phyloP scores from a whole-genome alignment of 2,797 vertebrate species.

The Oceanodroma leucorhoa region DNA sequence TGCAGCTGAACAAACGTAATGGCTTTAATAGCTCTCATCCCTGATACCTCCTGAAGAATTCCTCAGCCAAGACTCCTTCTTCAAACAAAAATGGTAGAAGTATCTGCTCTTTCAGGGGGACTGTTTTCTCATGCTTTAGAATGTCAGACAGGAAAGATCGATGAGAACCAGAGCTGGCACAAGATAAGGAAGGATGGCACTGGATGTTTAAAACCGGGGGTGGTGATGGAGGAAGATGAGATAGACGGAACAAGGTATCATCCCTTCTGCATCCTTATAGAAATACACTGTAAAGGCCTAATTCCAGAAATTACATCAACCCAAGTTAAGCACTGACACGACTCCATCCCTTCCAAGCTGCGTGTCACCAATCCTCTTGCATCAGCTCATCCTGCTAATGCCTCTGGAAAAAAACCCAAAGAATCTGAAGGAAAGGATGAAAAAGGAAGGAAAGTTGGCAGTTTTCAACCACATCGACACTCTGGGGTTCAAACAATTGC shows the following conservation, averaged over 20 bases:
- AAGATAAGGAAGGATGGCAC: background rate
- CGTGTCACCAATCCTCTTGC: background rate
- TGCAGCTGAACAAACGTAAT: background rate
- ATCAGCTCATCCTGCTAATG: background rate
- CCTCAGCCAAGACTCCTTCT: background rate
- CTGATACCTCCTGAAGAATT: background rate
- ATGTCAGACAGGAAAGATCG: background rate
- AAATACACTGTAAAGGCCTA: background rate
- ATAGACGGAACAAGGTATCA: background rate
- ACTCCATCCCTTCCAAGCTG: background rate
- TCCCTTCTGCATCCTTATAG: background rate
- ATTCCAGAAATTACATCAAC: background rate
- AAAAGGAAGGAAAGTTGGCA: background rate
- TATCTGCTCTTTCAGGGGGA: background rate
- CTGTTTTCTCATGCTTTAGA: background rate
- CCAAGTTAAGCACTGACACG: background rate
- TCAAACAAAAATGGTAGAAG: background rate
- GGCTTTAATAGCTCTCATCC: background rate
- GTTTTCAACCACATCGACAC: background rate
- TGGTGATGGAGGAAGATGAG: rapidly evolving
- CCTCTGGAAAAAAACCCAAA: background rate
- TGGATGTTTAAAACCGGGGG: background rate
- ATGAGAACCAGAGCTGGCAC: background rate
- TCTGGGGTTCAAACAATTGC: background rate
- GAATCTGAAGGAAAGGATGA: background rate